Percentiles rank a stretch among this genome's conserved stretches.
Evolutionary conservation across 2,797 vertebrate species (phyloP).

Genomic region (Eidolon dupreanum): DNA sequence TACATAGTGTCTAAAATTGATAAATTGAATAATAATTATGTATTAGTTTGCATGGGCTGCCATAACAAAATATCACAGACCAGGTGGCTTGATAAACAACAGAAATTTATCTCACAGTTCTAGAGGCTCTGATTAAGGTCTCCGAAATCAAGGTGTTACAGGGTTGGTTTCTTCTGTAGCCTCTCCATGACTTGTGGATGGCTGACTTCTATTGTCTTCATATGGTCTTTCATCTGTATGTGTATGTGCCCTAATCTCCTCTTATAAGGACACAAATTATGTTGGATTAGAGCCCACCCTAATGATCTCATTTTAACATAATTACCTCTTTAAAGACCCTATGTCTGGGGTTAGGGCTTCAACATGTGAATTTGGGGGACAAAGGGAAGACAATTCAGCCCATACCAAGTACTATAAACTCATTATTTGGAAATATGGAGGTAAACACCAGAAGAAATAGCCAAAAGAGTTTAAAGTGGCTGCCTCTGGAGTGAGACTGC

Average conservation of each 20-base stretch:
- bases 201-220: background rate
- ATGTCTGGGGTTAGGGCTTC: background rate
- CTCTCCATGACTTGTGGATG: background rate
- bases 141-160: background rate
- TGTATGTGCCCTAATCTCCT: background rate
- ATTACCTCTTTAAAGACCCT: background rate
- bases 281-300: background rate
- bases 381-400: background rate
- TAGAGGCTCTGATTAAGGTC: background rate
- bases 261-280: background rate
- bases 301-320: background rate
- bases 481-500: background rate
- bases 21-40: background rate
- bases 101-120: background rate
- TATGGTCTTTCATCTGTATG: background rate
- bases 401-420: background rate
- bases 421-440: background rate
- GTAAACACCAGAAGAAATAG: slow-evolving; percentile 7
- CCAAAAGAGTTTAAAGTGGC: background rate
- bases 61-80: background rate
- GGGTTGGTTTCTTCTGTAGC: background rate
- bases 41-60: background rate
- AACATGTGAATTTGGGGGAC: background rate
- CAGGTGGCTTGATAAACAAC: background rate
- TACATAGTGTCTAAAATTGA: background rate